These are phyloP conservation scores for Pseudomyrmex sp. DNA, from an alignment of 1,140 invertebrate species.

Conservation along the genomic window DNA sequence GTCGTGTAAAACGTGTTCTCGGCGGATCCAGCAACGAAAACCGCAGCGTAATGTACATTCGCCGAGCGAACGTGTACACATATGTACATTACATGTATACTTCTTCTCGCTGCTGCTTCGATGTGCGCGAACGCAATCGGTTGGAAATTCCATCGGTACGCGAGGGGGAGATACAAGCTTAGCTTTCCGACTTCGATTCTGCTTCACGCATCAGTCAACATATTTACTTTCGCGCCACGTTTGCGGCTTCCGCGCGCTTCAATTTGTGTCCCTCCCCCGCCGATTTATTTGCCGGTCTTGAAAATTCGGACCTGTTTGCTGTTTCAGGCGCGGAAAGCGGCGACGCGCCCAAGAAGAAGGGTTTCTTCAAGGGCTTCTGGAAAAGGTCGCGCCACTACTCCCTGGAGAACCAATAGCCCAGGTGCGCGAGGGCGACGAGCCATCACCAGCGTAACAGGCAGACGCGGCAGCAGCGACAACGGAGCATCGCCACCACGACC, in stretches of 20 bases:
- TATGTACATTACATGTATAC: too few relatives aligned
- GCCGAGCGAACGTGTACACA: background rate
- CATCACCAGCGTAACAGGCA: slow-evolving; percentile 79
- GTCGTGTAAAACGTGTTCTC: slow-evolving; percentile 36
- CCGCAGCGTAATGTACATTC: slow-evolving; percentile 27
- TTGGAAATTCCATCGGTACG: too few relatives aligned
- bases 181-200: too few relatives aligned
- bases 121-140: too few relatives aligned
- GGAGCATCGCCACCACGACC: slow-evolving; percentile 68
- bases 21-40: slow-evolving; percentile 23
- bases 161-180: too few relatives aligned
- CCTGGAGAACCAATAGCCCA: slow-evolving; percentile 90
- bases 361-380: slow-evolving; percentile 94
- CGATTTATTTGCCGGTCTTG: too few relatives aligned
- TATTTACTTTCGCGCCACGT: too few relatives aligned
- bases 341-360: slow-evolving; percentile 91
- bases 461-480: slow-evolving; percentile 74
- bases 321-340: slow-evolving; percentile 88
- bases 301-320: slow-evolving; percentile 33
- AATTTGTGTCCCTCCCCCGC: too few relatives aligned
- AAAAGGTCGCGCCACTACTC: slow-evolving; percentile 93
- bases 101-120: too few relatives aligned
- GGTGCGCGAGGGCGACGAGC: slow-evolving; percentile 83
- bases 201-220: too few relatives aligned
- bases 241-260: too few relatives aligned